Conservation (phyloP, 2,113 vertebrate species). For the Miniopterus natalensis region DNA sequence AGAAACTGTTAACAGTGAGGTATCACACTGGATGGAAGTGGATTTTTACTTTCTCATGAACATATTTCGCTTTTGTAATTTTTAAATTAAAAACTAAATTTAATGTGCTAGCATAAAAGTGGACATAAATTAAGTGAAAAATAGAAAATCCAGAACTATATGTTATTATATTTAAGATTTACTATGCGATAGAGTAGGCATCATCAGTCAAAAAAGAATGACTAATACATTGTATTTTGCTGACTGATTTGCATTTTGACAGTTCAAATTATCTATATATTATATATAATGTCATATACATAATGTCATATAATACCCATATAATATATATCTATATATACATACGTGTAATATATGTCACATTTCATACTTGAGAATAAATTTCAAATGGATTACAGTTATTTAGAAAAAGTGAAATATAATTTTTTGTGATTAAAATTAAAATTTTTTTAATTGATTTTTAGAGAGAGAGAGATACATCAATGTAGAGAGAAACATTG, state of each 20-base stretch:
- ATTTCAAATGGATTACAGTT: not conserved
- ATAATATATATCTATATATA: not conserved
- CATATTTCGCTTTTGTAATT: not conserved
- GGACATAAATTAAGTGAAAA: not conserved
- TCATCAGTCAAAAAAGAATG: not conserved
- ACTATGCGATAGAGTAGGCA: not conserved
- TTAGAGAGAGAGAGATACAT: not conserved
- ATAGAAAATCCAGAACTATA: not conserved
- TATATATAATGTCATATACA: not conserved
- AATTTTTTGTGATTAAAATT: not conserved
- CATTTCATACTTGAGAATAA: not conserved
- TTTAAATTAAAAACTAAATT: conserved; percentile 19
- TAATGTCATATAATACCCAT: not conserved
- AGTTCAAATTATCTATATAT: not conserved
- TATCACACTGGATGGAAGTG: not conserved
- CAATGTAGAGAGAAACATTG: not conserved
- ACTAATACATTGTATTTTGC: not conserved
- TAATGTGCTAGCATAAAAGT: not conserved
- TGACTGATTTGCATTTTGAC: not conserved
- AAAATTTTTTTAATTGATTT: not conserved
- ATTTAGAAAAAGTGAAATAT: not conserved
- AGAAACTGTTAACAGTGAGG: not conserved
- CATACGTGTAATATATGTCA: not conserved
- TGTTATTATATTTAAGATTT: conserved; percentile 11
- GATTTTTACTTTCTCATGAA: not conserved